phyloP scores from a whole-genome alignment of 1,140 invertebrate genomes.

The Drosophila nannoptera region DNA sequence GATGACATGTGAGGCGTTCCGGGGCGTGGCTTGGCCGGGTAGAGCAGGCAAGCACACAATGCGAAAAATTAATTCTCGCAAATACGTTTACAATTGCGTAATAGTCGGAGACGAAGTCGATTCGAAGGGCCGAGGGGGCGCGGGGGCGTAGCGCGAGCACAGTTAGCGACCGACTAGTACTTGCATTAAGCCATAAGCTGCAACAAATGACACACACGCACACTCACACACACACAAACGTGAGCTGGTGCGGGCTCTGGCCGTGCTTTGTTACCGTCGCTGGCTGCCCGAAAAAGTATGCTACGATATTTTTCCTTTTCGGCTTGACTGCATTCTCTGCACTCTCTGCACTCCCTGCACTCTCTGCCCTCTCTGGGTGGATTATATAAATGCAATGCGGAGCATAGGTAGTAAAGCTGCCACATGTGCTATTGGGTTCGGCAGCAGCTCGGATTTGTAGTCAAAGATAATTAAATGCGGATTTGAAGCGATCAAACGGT shows the following conservation, averaged over 20 bases:
- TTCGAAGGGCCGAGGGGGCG: background rate
- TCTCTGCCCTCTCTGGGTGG: background rate
- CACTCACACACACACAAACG: conserved; percentile 37
- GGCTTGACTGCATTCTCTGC: background rate
- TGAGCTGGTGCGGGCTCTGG: conserved; percentile 12
- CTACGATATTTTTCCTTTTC: conserved; percentile 20
- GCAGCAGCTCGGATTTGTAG: no score
- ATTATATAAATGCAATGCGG: no score
- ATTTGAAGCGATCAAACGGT: no score
- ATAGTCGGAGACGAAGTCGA: conserved; percentile 36
- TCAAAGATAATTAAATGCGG: no score
- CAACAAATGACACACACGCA: conserved; percentile 55
- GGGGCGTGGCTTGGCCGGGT: conserved; percentile 22
- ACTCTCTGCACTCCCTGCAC: no score
- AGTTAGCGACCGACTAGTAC: background rate
- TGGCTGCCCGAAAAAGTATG: conserved; percentile 54
- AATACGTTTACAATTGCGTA: conserved; percentile 71
- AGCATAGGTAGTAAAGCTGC: no score
- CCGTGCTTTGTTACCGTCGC: conserved; percentile 35
- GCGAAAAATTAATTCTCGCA: conserved; percentile 59
- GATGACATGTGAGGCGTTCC: background rate
- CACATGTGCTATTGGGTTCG: no score
- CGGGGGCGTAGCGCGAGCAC: background rate
- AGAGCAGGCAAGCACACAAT: conserved; percentile 11
- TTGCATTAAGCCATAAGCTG: conserved; percentile 62